Base-by-base conservation (phyloP, 2,113 vertebrate genomes). In the Dipodomys spectabilis region DNA sequence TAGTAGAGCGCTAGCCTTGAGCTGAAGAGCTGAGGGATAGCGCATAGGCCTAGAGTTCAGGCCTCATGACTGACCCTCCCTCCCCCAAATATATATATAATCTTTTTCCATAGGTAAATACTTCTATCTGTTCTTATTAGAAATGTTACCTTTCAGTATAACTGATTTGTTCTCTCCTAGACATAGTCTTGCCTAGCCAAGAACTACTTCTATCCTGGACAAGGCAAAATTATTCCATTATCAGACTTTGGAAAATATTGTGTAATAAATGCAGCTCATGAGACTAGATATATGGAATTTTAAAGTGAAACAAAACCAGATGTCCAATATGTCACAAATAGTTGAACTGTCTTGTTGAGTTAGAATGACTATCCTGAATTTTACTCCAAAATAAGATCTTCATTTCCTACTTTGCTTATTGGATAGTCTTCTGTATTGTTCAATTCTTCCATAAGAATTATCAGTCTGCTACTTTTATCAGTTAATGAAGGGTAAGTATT, bases 241-340 rank as follows among this genome's bases (percentile, higher is more conserved):
- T 95, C 89, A 81, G 95, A 94, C 93, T 92, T 84, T 93, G 96
- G 94, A 94, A 95, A 96, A 89, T 78, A n/a, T 44, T 75, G 65
- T 94, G 27, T 85, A 85, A 85, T 35, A 85, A 89, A 93, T 90
- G 73, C 32, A 82, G 67, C 67, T 96, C 88, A 87, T 95, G 90
- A 94, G 94, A 96, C 64, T 90, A 93, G 72, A 92, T 84, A 91
- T 32, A n/a, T 90, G 82, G 60, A 69, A 77, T 95, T 94, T 95
- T 78, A 84, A 95, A 94, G 93, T 95, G 81, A 97, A 97, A 80
- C 94, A 97, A 65, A 95, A 94, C 89, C 97, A 98, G 96, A 94
- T 97, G 97, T 88, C 49, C 0, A 75, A 39, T 97, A 77, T 94
- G 95, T 78, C 86, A 88, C 62, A 6, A 0, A 45, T 45, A 94